Evolutionary conservation across 2,797 vertebrate genomes (phyloP), one percentile per base, ranked within the genome.

Genomic region (Mormyrus proboscirostris): DNA sequence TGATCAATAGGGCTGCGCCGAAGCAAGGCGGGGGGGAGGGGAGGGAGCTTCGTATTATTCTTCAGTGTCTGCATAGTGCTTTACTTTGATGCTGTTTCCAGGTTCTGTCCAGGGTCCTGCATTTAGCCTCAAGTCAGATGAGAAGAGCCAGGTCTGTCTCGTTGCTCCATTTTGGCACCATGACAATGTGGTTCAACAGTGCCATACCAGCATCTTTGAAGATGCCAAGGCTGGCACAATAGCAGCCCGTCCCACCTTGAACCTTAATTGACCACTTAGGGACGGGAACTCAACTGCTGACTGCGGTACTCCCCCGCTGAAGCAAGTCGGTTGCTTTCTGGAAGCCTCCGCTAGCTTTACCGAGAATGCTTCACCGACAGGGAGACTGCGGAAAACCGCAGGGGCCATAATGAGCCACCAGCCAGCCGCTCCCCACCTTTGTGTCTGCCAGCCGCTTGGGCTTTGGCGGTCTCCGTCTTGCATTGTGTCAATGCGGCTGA

Each of bases 231-330:
- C 29, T 6, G 29, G 92, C 91, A 91, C 91, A 92, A 93, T 92
- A 93, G 94, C 94, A 93, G 93, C 91, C 44, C 90, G 92, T 94
- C 94, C 96, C 95, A 96, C 95, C 95, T 96, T 96, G 95, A 95
- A 94, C 93, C 92, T 47, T 95, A 95, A 96, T 95, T 95, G 95
- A 95, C 93, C 95, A 94, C 93, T 92, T 93, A 92, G 93, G 91
- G 93, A 93, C 92, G 90, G 89, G 90, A 86, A 92, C 94, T 92
- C 93, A 95, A 95, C 91, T 92, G 95, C 95, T 95, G 95, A 95
- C 73, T 9, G 73, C 3, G 12, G 38, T 90, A 91, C 92, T 94
- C 91, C 88, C 12, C 29, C 29, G 0, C 4, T 38, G 29, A 73
- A 73, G 65, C 25, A 33, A 73, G 65, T 73, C 4, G 29, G 65